Conservation (phyloP, 2,888 invertebrate species). For the Pheosia gnoma region DNA sequence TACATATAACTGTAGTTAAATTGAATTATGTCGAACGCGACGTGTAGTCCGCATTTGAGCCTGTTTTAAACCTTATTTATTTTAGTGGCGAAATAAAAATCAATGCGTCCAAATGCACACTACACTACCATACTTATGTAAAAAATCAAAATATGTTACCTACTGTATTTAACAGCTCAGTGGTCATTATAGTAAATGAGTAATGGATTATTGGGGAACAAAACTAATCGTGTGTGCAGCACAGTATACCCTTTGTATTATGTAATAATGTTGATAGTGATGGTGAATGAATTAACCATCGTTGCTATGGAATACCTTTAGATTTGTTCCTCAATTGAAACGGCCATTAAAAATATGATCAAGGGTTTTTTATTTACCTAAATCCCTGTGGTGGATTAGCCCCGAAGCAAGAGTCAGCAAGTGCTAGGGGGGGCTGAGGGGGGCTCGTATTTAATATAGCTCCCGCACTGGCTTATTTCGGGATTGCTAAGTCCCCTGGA, state of each 20-base stretch:
- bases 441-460: no score
- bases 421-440: no score
- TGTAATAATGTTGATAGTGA: conserved; percentile 49
- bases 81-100: conserved; percentile 40
- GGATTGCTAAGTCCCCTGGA: no score
- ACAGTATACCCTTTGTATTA: conserved; percentile 44
- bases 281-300: conserved; percentile 44
- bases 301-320: conserved; percentile 57
- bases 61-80: conserved; percentile 38
- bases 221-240: conserved; percentile 62
- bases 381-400: no score
- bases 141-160: conserved; percentile 49
- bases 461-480: no score
- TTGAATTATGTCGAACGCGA: conserved; percentile 32
- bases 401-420: no score
- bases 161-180: conserved; percentile 53
- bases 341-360: conserved; percentile 47
- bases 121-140: conserved; percentile 51
- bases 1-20: conserved; percentile 48
- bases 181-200: conserved; percentile 62
- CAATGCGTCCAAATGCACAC: conserved; percentile 55
- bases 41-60: conserved; percentile 56
- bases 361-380: background rate
- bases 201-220: conserved; percentile 70
- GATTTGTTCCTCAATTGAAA: conserved; percentile 76